Evolutionary conservation across 2,113 vertebrate genomes (phyloP).

Genomic region (Chaetodon auriga): DNA sequence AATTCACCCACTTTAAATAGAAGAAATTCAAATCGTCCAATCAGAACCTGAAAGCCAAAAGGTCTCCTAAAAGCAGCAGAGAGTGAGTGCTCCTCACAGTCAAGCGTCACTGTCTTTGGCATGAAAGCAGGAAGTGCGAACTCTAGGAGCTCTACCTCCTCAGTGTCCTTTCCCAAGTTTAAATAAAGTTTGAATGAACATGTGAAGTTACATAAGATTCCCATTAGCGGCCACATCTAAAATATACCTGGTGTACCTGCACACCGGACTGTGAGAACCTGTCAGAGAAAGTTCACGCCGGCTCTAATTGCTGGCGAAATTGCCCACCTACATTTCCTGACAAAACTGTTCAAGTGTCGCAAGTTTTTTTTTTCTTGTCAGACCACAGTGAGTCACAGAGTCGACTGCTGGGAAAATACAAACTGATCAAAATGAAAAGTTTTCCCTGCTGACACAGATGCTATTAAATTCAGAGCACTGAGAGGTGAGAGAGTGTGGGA

Average conservation of each 20-base stretch:
- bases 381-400: slow-evolving; percentile 52
- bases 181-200: neutral
- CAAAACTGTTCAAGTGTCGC: neutral
- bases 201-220: neutral
- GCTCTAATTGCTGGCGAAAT: slow-evolving; percentile 37
- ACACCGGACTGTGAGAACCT: neutral
- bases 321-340: slow-evolving; percentile 43
- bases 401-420: slow-evolving; percentile 46
- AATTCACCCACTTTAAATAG: neutral
- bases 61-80: neutral
- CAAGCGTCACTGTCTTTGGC: neutral
- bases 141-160: neutral
- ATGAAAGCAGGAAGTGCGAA: neutral
- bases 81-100: neutral
- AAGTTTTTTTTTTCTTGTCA: slow-evolving; percentile 26
- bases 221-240: neutral
- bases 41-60: neutral
- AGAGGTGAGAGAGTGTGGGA: slow-evolving; percentile 34
- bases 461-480: slow-evolving; percentile 45
- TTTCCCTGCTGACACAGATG: slow-evolving; percentile 57
- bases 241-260: neutral
- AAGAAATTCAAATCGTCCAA: neutral
- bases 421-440: slow-evolving; percentile 60
- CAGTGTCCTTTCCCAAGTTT: neutral
- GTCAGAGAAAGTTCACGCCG: slow-evolving; percentile 1